Percentiles rank a stretch among this genome's conserved stretches.
phyloP scores from a whole-genome alignment of 1,140 invertebrate species.

The Bactericera cockerelli region DNA sequence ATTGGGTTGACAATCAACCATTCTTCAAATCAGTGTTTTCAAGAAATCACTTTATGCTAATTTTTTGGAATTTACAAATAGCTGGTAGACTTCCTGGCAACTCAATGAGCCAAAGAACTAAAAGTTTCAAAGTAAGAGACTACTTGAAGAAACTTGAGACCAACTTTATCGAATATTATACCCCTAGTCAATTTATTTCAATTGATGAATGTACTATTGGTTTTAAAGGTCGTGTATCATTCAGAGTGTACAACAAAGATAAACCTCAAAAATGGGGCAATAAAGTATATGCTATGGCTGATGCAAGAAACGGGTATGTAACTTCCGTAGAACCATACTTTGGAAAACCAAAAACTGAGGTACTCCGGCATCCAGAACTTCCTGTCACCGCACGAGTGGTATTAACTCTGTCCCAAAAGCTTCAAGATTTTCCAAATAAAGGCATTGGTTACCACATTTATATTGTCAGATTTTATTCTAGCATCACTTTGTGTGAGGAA shows the following conservation, averaged over 20 bases:
- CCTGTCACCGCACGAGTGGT: no score
- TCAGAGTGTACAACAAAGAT: constrained; percentile 13
- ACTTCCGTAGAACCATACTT: no score
- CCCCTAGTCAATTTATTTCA: not conserved
- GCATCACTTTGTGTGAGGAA: no score
- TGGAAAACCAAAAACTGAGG: no score
- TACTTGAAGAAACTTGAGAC: constrained; percentile 7
- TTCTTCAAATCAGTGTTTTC: constrained; percentile 13
- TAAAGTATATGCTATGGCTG: constrained; percentile 7
- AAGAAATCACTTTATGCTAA: not conserved
- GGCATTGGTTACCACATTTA: no score
- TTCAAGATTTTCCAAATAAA: no score
- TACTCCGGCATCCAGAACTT: no score
- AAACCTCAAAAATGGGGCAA: constrained; percentile 13
- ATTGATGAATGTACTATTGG: constrained; percentile 12
- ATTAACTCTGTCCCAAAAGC: no score
- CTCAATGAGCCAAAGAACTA: not conserved
- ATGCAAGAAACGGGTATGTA: no score
- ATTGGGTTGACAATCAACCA: constrained; percentile 9
- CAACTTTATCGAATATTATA: constrained; percentile 14
- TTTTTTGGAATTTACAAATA: constrained; percentile 11
- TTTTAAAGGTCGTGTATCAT: constrained; percentile 1
- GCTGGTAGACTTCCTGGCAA: not conserved
- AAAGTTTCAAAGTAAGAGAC: constrained; percentile 8
- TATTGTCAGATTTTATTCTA: no score